phyloP scores from a whole-genome alignment of 1,140 invertebrate genomes.

The Micrasema longulum region DNA sequence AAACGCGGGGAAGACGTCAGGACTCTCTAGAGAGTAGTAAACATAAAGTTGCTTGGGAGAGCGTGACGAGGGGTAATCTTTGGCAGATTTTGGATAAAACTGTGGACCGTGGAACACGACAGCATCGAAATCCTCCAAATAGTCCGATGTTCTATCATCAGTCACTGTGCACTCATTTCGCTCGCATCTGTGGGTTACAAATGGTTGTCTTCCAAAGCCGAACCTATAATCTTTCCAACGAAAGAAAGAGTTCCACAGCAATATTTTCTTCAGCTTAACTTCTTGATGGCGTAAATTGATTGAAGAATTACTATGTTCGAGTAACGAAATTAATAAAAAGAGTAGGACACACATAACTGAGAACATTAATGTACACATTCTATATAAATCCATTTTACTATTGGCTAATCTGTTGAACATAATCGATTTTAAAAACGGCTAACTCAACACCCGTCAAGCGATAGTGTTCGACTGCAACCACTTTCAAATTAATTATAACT shows the following conservation, averaged over 20 bases:
- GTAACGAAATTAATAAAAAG: too few relatives aligned
- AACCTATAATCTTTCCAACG: constrained; percentile 7
- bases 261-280: constrained; percentile 18
- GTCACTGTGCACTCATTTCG: constrained; percentile 33
- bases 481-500: too few relatives aligned
- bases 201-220: constrained; percentile 17
- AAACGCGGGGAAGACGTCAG: constrained; percentile 56
- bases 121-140: constrained; percentile 59
- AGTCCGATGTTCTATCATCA: background rate
- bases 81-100: constrained; percentile 54
- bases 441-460: too few relatives aligned
- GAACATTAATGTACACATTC: too few relatives aligned
- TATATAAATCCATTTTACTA: too few relatives aligned
- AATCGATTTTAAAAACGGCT: too few relatives aligned
- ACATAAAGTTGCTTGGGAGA: constrained; percentile 49
- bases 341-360: too few relatives aligned
- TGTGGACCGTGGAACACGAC: constrained; percentile 60
- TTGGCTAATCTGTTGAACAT: too few relatives aligned
- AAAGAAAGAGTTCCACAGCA: constrained; percentile 42
- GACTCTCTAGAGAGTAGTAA: constrained; percentile 52
- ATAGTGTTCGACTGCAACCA: too few relatives aligned
- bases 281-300: too few relatives aligned
- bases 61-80: constrained; percentile 39
- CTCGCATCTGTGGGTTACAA: constrained; percentile 17
- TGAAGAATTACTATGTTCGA: too few relatives aligned